phyloP scores from a whole-genome alignment of 2,113 vertebrate genomes.

The Larimichthys polyactis region DNA sequence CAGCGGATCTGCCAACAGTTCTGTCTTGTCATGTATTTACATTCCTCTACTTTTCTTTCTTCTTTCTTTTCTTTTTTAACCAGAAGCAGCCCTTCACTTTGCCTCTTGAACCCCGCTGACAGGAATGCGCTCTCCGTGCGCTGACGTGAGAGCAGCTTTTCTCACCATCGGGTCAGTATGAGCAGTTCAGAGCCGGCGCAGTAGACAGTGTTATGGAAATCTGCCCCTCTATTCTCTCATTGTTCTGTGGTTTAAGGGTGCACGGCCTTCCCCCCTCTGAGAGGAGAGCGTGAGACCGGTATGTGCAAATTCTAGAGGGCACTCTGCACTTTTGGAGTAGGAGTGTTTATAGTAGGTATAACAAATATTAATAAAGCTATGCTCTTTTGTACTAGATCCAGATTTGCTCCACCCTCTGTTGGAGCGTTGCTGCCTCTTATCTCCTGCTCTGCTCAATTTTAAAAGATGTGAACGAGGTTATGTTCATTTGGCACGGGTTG shows the following conservation, averaged over 20 bases:
- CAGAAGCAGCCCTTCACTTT: conserved; percentile 13
- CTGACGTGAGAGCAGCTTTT: conserved; percentile 47
- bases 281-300: conserved; percentile 52
- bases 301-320: conserved; percentile 58
- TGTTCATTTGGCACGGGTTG: conserved; percentile 13
- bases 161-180: conserved; percentile 55
- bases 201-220: conserved; percentile 78
- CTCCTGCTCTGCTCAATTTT: background rate
- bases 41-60: conserved; percentile 22
- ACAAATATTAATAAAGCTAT: conserved; percentile 15
- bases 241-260: conserved; percentile 67
- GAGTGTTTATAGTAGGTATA: conserved; percentile 24
- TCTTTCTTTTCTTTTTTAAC: background rate
- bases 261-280: conserved; percentile 29
- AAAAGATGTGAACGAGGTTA: background rate
- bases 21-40: conserved; percentile 27
- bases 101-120: conserved; percentile 25
- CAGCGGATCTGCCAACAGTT: background rate
- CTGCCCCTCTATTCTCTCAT: conserved; percentile 71
- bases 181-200: conserved; percentile 51
- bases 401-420: background rate
- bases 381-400: background rate
- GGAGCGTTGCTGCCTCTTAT: background rate
- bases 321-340: conserved; percentile 39
- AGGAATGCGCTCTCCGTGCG: conserved; percentile 9